Evolutionary conservation across 2,797 vertebrate genomes (phyloP), one percentile per base, ranked within the genome.

Genomic region (Varecia variegata): DNA sequence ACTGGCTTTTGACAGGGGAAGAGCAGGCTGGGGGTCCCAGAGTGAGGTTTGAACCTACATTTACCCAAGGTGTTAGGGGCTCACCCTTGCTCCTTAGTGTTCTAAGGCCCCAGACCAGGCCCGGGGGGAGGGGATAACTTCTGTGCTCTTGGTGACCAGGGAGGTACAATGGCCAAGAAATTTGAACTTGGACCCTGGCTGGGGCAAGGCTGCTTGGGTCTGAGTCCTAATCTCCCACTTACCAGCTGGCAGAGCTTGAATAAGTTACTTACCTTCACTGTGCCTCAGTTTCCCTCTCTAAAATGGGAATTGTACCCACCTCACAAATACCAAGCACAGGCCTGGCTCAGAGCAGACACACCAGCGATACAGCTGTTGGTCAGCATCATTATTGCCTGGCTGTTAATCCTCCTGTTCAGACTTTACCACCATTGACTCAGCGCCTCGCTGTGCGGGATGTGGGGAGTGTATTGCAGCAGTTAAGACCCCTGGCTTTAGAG

Each of bases 341-440:
- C 43, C 77, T 50, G 88, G 47, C 81, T 45, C 32, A 3, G 58
- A 40, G 18, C 0, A 5, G 62, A 5, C 30, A 2, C 0, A 0
- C 14, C 23, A 7, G 1, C 1, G 20, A 21, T 12, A 7, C 45
- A 20, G 50, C 70, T 25, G 2, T 23, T 18, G 35, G 7, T 40
- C 21, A 4, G 3, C 11, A 1, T 7, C 15, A 1, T 30, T 23
- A 62, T 54, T 0, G 0, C 21, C 15, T 2, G 17, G 35, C 17
- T 35, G 10, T 60, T 27, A 40, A 7, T 54, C 32, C 18, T 25
- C 67, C 60, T 38, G n/a, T 35, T 91, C 3, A 50, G 50, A 60
- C 27, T 47, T 79, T 30, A 30, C n/a, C 50, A 25, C 90, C 35
- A 1, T 43, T 47, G 47, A 32, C 52, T 43, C 60, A 56, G 71